phyloP scores from a whole-genome alignment of 2,113 vertebrate genomes.

The Seriola rivoliana region DNA sequence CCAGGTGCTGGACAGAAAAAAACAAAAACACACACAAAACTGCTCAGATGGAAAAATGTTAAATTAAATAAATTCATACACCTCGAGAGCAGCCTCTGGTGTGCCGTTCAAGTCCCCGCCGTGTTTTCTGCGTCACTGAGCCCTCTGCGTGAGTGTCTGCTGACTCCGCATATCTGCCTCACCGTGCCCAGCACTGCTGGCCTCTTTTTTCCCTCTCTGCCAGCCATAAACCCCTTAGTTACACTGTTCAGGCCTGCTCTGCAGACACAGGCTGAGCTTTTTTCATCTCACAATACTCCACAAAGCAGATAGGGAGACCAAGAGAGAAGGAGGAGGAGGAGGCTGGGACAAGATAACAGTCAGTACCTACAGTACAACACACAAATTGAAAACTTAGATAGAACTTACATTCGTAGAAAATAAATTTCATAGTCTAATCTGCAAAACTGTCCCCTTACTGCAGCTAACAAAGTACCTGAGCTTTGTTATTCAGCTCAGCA shows the following conservation, averaged over 20 bases:
- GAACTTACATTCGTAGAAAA: constrained; percentile 13
- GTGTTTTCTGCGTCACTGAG: constrained; percentile 64
- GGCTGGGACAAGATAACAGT: constrained; percentile 9
- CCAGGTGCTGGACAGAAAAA: constrained; percentile 4
- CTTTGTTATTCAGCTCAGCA: constrained; percentile 28
- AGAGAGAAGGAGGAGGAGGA: neutral
- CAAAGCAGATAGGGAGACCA: constrained; percentile 6
- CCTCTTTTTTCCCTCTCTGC: constrained; percentile 47
- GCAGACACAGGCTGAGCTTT: constrained; percentile 29
- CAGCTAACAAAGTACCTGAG: constrained; percentile 12
- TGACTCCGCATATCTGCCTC: constrained; percentile 69
- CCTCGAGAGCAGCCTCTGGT: constrained; percentile 43
- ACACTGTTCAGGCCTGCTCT: constrained; percentile 17
- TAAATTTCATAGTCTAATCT: constrained; percentile 7
- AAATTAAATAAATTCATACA: constrained; percentile 23
- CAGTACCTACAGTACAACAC: neutral
- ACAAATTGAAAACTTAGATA: constrained; percentile 21
- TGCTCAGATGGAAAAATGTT: constrained; percentile 31
- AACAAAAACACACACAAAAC: constrained; percentile 17
- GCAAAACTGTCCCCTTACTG: constrained; percentile 13
- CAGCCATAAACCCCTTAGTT: constrained; percentile 44
- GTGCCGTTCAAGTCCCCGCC: constrained; percentile 25
- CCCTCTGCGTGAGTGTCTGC: constrained; percentile 57
- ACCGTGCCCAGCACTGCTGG: constrained; percentile 37
- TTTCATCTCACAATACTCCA: constrained; percentile 35